phyloP scores from a whole-genome alignment of 2,797 vertebrate species.

The Spinus olivaceus region DNA sequence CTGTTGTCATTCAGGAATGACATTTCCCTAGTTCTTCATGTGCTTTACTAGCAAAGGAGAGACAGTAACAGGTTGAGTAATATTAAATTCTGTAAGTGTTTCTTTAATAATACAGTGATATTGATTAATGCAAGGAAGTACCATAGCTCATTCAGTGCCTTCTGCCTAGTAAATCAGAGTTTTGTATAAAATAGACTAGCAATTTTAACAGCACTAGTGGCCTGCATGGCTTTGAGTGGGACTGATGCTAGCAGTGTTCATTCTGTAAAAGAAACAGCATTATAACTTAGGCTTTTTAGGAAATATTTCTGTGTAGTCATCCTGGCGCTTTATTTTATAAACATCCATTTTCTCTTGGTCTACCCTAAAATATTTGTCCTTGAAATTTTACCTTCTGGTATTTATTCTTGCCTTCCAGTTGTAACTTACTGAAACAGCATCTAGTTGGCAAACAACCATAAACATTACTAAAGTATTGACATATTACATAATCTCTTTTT shows the following conservation, averaged over 20 bases:
- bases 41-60: neutral
- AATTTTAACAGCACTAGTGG: neutral
- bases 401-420: neutral
- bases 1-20: neutral
- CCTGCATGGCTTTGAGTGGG: neutral
- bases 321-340: neutral
- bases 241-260: neutral
- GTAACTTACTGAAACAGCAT: neutral
- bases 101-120: neutral
- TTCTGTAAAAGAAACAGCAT: neutral
- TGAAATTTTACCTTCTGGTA: neutral
- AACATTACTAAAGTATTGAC: neutral
- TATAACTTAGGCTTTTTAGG: neutral
- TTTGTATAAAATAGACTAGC: neutral
- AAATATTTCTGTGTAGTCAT: neutral
- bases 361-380: neutral
- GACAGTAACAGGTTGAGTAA: neutral
- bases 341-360: neutral
- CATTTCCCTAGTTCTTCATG: neutral
- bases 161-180: neutral
- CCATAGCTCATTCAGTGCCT: neutral
- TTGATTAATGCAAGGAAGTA: neutral
- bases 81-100: neutral
- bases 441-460: neutral
- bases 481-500: neutral